phyloP scores from a whole-genome alignment of 2,888 invertebrate genomes.

The Homarus gammarus region DNA sequence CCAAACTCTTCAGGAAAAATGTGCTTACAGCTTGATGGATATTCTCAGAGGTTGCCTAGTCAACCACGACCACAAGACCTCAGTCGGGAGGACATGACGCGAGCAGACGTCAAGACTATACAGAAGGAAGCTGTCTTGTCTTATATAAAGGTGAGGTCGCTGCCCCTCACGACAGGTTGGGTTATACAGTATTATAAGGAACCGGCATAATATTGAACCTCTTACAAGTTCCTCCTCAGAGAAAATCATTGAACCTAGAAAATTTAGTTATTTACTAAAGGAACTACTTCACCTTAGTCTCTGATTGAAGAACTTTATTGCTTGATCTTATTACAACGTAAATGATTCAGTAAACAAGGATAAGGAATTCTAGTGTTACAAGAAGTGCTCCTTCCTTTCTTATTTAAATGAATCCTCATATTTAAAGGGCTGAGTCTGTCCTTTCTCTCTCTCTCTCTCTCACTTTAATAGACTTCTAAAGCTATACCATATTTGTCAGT shows the following conservation, averaged over 20 bases:
- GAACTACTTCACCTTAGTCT: too few species aligned
- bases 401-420: neutral
- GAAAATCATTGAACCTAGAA: neutral
- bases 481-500: neutral
- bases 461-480: neutral
- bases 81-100: slow-evolving; percentile 65
- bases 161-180: slow-evolving; percentile 20
- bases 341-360: neutral
- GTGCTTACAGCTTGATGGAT: slow-evolving; percentile 72
- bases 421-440: neutral
- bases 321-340: too few species aligned
- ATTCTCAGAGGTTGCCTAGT: slow-evolving; percentile 58
- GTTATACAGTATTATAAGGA: neutral
- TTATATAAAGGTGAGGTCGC: slow-evolving; percentile 77
- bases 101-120: slow-evolving; percentile 75
- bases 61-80: slow-evolving; percentile 65
- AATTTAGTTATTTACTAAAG: neutral
- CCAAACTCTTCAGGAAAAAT: slow-evolving; percentile 29
- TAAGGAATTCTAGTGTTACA: too few species aligned
- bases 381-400: neutral
- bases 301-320: too few species aligned
- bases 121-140: slow-evolving; percentile 79
- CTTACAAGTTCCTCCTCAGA: neutral
- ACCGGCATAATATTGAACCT: neutral
- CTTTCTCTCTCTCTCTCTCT: neutral